Base-by-base conservation (phyloP, 2,888 invertebrate genomes). In the Odontocolon sp. region DNA sequence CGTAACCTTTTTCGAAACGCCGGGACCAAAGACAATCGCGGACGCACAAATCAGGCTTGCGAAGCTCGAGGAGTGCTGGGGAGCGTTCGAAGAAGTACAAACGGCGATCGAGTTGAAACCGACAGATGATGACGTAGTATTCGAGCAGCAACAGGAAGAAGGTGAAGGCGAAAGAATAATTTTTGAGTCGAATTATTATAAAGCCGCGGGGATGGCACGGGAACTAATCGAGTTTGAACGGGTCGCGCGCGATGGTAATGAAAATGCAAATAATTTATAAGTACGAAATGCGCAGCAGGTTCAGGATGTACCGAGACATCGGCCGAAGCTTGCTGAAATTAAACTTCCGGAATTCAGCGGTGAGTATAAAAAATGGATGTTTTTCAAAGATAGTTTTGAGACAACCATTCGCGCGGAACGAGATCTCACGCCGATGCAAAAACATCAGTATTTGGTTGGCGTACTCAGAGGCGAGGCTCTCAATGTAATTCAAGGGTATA, bases 361-460 rank as follows among this genome's bases (percentile, higher is more conserved):
- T 4, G 71, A 70, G 1, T 75, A 56, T 31, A 59, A 52, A 8
- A 71, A 76, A 11, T 71, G 71, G 61, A 57, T 70, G 11, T 54
- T 77, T 16, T 63, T 72, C 14, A 72, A 77, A 40, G 21, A 72
- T 6, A 68, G 63, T 47, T 77, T 77, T 33, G 68, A 77, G 26
- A 56, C 77, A 18, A 68, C 57, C 5, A 68, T 72, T 26, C 31
- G 68, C 16, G 11, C 31, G 0, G 57, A 68, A 2, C 2, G 16
- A 2, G 63, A 31, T 8, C 33, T 77, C n/a, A 57, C 71, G 26
- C 4, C 57, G 9, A 64, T 69, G 57, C 69, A 74, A 5, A 74
- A 78, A n/a, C 61, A 63, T 36, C 74, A 74, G n/a, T 78, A 78
- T 9, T 36, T 74, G 1, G n/a, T 66, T 11, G 67, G 70, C n/a